Conservation (phyloP, 2,888 invertebrate genomes). For the Plagodis dolabraria region DNA sequence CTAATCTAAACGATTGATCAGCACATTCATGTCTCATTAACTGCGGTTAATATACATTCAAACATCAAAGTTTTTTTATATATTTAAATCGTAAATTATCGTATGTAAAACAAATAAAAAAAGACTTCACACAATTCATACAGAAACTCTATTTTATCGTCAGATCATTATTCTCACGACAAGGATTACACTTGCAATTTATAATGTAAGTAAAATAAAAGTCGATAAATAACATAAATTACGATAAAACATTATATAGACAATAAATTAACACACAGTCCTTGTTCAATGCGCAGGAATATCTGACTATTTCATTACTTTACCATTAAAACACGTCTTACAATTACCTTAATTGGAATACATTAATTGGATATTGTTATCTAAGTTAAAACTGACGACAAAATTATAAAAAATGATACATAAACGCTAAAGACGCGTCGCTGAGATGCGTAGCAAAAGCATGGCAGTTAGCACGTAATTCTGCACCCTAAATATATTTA, state of each 20-base stretch:
- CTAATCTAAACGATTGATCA: constrained; percentile 53
- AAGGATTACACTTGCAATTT: constrained; percentile 61
- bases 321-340: constrained; percentile 77
- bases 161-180: constrained; percentile 69
- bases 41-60: constrained; percentile 57
- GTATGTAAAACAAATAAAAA: constrained; percentile 47
- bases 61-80: constrained; percentile 47
- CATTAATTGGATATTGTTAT: constrained; percentile 71
- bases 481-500: constrained; percentile 79
- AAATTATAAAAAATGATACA: constrained; percentile 48
- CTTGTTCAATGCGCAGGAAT: constrained; percentile 78
- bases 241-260: constrained; percentile 63
- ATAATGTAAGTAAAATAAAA: constrained; percentile 61
- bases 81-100: constrained; percentile 50
- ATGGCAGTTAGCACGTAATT: constrained; percentile 80
- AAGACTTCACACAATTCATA: constrained; percentile 66
- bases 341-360: constrained; percentile 79
- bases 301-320: constrained; percentile 71
- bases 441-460: constrained; percentile 79
- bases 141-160: constrained; percentile 53
- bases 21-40: constrained; percentile 54
- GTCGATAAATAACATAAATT: constrained; percentile 80
- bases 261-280: constrained; percentile 83
- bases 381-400: constrained; percentile 66
- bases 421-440: constrained; percentile 71